Evolutionary conservation across 2,113 vertebrate genomes (phyloP), one percentile per base, ranked within the genome.

Genomic region (Elgaria multicarinata): DNA sequence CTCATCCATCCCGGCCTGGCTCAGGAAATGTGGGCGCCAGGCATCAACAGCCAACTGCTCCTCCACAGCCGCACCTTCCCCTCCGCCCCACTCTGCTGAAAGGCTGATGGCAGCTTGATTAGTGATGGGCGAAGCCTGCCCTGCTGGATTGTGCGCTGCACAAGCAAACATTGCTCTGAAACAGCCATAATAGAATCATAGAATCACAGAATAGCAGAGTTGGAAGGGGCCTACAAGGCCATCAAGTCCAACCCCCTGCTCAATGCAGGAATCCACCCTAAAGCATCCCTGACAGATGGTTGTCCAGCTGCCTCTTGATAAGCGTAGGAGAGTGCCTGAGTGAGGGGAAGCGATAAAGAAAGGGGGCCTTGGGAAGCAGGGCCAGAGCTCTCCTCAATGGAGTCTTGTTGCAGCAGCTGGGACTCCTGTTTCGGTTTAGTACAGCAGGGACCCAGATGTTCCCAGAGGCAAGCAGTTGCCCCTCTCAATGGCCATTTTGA

Each of bases 91-190:
- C 74, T 58, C n/a, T 39, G 71, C 71, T 88, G 44, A 82, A 75
- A 31, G 0, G 0, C 42, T 0, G 0, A 28, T 14, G 77, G 39
- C 82, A 88, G 81, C 81, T 62, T 0, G 0, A 28, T 31, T 82
- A 36, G 8, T 0, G 3, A 22, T 24, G 81, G 88, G 66, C 64
- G 88, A 55, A 83, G 62, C 58, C 36, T 83, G 58, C 6, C 36
- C 26, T 66, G 62, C 6, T 10, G 36, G 39, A 9, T 14, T 12
- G 26, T 76, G 75, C 46, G 75, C 75, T 2, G 1, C 9, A 12
- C 74, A 26, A 22, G 42, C 31, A 24, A 46, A 26, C 20, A 28
- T 28, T 50, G 46, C 46, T 50, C 46, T 50, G 46, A n/a, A n/a
- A n/a, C n/a, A n/a, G n/a, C n/a, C n/a, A n/a, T n/a, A n/a, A n/a